Conservation (phyloP, 2,113 vertebrate species). For the Eptatretus burgeri region DNA sequence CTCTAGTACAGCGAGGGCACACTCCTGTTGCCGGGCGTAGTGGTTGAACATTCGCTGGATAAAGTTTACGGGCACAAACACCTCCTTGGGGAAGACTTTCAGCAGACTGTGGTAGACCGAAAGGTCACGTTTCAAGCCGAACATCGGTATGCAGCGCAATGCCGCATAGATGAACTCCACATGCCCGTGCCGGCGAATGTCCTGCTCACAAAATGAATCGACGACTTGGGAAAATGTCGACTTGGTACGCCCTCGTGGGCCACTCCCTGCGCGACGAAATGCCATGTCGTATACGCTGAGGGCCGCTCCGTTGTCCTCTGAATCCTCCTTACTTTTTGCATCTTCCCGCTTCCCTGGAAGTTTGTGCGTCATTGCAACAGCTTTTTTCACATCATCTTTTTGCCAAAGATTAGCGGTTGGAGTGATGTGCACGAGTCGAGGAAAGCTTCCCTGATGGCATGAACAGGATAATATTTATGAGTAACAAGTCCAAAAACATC, state of each 20-base stretch:
- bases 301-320: too few species aligned
- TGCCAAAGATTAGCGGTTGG: too few species aligned
- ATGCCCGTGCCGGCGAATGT: conserved; percentile 30
- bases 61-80: conserved; percentile 31
- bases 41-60: conserved; percentile 47
- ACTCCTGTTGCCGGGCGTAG: conserved; percentile 55
- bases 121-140: conserved; percentile 35
- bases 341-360: too few species aligned
- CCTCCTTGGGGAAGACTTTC: conserved; percentile 52
- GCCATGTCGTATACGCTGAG: too few species aligned
- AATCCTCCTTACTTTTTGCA: too few species aligned
- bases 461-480: too few species aligned
- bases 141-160: conserved; percentile 38
- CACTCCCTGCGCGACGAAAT: too few species aligned
- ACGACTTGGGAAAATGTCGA: conserved; percentile 25
- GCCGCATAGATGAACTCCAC: conserved; percentile 60
- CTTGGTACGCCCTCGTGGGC: conserved; percentile 15
- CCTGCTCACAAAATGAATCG: conserved; percentile 19
- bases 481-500: too few species aligned
- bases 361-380: too few species aligned
- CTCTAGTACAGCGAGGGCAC: conserved; percentile 33
- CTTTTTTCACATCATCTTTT: too few species aligned
- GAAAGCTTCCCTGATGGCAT: too few species aligned
- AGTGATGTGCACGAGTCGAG: too few species aligned
- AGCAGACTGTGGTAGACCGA: conserved; percentile 37